A percentile compares a stretch with the other conserved stretches of the same genome.
phyloP scores from a whole-genome alignment of 2,113 vertebrate species.

The Psammodynastes pulverulentus region DNA sequence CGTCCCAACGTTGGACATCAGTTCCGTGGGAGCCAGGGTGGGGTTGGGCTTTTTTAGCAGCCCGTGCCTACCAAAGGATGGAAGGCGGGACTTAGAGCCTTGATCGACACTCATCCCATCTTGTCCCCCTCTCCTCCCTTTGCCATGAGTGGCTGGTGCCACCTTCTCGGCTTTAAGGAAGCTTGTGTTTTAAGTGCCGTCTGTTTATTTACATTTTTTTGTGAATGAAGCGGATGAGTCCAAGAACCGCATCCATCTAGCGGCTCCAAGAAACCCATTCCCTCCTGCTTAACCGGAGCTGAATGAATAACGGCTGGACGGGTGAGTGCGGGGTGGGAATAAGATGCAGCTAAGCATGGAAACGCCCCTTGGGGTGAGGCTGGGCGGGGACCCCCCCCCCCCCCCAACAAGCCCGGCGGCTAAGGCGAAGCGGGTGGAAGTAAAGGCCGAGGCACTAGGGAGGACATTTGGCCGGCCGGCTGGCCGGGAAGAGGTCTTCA shows the following conservation, averaged over 20 bases:
- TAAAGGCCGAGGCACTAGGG: not conserved
- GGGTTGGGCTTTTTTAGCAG: not conserved
- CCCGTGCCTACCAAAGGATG: not conserved
- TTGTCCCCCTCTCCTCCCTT: not conserved
- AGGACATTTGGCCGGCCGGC: not conserved
- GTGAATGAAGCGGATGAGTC: slow-evolving; percentile 38
- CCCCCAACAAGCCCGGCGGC: not conserved
- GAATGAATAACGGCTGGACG: not conserved
- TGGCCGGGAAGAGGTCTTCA: not conserved
- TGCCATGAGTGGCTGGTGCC: not conserved
- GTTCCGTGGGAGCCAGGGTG: fast-evolving
- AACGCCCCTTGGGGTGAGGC: not conserved
- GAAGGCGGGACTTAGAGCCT: not conserved
- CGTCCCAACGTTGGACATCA: not conserved
- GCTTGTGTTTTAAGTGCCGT: not conserved
- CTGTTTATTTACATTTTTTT: slow-evolving; percentile 4
- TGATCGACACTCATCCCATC: slow-evolving; percentile 12
- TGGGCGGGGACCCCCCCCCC: not conserved
- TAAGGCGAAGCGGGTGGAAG: not conserved
- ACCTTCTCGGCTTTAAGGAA: not conserved
- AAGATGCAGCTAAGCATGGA: not conserved
- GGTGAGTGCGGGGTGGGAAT: not conserved
- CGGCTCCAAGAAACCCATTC: fast-evolving
- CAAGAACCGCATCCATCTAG: not conserved
- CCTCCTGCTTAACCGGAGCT: not conserved